These are phyloP conservation scores for Yoshiicerus persimilis DNA, from an alignment of 1,140 invertebrate species.

Conservation along the genomic window DNA sequence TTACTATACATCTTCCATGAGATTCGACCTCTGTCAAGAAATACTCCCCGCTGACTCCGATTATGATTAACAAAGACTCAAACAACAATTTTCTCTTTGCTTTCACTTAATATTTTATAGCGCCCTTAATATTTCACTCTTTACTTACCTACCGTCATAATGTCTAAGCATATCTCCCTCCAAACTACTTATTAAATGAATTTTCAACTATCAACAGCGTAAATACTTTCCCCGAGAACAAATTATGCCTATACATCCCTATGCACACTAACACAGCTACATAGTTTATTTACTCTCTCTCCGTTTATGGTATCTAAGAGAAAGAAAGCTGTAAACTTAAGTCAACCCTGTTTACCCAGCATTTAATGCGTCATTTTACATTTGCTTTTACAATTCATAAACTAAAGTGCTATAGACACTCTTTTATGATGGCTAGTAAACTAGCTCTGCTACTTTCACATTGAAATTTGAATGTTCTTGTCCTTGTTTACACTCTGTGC, in stretches of 20 bases:
- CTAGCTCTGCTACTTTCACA: neutral
- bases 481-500: neutral
- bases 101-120: neutral
- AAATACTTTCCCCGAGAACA: too few relatives aligned
- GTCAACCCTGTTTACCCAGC: neutral
- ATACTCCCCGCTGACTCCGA: neutral
- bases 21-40: neutral
- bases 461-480: too few relatives aligned
- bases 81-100: neutral
- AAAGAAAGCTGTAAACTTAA: neutral
- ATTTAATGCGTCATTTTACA: neutral
- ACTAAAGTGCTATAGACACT: neutral
- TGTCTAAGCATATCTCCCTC: too few relatives aligned
- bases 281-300: neutral
- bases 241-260: too few relatives aligned
- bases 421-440: neutral
- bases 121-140: neutral
- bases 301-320: too few relatives aligned
- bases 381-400: slow-evolving; percentile 19
- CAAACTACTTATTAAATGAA: too few relatives aligned
- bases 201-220: too few relatives aligned
- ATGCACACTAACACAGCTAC: neutral
- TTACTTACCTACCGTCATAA: neutral
- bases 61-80: neutral
- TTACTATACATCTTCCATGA: neutral